Evolutionary conservation across 1,140 invertebrate genomes (phyloP), one percentile per base, ranked within the genome.

Genomic region (Aphaenogaster rudis): DNA sequence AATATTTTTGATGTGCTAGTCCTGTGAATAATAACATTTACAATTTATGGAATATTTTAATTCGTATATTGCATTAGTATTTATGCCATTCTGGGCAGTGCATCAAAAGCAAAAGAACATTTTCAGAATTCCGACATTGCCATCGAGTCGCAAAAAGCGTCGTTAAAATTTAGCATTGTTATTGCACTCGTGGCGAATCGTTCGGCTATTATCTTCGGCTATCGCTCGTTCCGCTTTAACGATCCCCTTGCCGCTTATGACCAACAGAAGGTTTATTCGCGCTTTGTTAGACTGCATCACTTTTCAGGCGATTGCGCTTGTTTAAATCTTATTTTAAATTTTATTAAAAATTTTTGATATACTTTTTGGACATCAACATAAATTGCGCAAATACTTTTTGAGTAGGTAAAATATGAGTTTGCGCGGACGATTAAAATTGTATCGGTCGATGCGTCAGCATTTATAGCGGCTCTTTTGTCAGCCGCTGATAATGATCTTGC

Each of bases 141-240:
- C 13, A 59, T 7, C n/a, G 36, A 64, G 1, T 21, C 66, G 1
- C 21, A 42, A 81, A 52, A 71, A 71, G 28, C 21, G 13, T 42
- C 48, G 21, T 69, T 81, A 17, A 33, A 81, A 81, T 48, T 50
- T 57, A 15, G 15, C 28, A 81, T 57, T 71, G 39, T 71, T 59
- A 71, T 69, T 80, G 78, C 39, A 13, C 36, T 57, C 66, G 28
- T 61, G 59, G 33, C 36, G 8, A 36, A 21, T 81, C 21, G 52
- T 72, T 82, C 54, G 28, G 28, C 33, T 21, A 72, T 72, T 71
- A 74, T 82, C 52, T 48, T 61, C 13, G 50, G 11, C 50, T 33
- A 63, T 84, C 42, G 28, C 5, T 42, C 42, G 42, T 76, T 63
- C 42, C 42, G 5, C 21, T 84, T 84, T 74, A 84, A 84, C 33